Percentiles rank a stretch among this genome's conserved stretches.
Conservation (phyloP, 1,140 invertebrate species). For the Drosophila prosaltans region DNA sequence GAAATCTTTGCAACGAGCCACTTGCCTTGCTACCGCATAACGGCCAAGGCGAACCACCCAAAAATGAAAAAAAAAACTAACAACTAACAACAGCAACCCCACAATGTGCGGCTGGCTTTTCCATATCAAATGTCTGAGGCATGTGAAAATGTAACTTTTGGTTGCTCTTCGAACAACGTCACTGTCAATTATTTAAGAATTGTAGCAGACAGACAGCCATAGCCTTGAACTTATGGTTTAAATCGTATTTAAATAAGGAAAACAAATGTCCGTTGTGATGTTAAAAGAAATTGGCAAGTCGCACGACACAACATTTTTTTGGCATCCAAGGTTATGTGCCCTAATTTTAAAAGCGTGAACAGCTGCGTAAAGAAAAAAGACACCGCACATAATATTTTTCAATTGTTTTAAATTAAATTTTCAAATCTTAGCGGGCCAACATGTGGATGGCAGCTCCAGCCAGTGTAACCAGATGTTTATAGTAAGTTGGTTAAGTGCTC, state of each 20-base stretch:
- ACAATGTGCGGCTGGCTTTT: conserved; percentile 12
- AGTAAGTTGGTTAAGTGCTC: neutral
- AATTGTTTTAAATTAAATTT: neutral
- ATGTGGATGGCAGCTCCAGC: neutral
- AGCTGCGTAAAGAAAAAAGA: conserved; percentile 26
- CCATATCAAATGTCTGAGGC: conserved; percentile 61
- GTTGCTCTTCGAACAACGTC: conserved; percentile 56
- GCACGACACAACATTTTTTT: conserved; percentile 42
- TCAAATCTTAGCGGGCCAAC: neutral
- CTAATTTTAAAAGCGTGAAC: conserved; percentile 42
- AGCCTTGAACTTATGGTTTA: conserved; percentile 67
- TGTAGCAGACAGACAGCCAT: conserved; percentile 15
- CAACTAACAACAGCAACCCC: neutral
- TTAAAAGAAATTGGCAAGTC: conserved; percentile 51
- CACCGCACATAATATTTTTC: neutral
- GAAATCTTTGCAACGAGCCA: conserved; percentile 67
- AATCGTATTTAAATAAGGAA: conserved; percentile 54
- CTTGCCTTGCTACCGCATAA: conserved; percentile 63
- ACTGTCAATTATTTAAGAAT: conserved; percentile 53
- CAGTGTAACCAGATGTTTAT: neutral
- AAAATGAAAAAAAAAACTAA: conserved; percentile 8
- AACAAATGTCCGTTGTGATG: conserved; percentile 33
- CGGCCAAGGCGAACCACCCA: conserved; percentile 70
- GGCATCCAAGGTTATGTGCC: conserved; percentile 38
- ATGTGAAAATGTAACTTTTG: conserved; percentile 57